A percentile compares a stretch with the other conserved stretches of the same genome.
Evolutionary conservation across 2,888 invertebrate genomes (phyloP).

Genomic region (Sialis fuliginosa): DNA sequence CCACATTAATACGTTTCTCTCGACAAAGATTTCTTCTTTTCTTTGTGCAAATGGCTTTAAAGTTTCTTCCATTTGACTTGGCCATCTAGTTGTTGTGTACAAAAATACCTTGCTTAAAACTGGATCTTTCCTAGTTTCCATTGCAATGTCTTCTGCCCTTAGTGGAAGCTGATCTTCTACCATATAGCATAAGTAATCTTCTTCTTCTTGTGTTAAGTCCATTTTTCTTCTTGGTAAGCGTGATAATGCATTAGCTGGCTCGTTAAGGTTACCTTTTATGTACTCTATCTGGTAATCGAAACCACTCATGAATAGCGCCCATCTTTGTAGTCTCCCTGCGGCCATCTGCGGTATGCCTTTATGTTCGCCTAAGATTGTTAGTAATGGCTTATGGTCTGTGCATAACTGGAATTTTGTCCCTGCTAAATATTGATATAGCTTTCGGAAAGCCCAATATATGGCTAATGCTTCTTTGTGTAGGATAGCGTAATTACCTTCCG

Average conservation of each 20-base stretch:
- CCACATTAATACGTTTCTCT: background rate
- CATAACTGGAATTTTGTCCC: no score
- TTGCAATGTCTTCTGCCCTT: background rate
- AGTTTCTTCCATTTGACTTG: background rate
- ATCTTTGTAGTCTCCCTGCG: constrained; percentile 7
- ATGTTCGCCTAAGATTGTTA: constrained; percentile 6
- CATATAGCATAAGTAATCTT: background rate
- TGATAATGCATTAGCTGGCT: background rate
- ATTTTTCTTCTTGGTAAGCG: background rate
- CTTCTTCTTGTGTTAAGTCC: background rate
- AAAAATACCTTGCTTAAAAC: background rate
- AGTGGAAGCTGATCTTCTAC: background rate
- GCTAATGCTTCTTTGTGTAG: background rate
- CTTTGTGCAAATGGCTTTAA: background rate
- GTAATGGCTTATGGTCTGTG: constrained; percentile 6
- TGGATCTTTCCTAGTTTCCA: background rate
- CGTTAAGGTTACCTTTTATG: background rate
- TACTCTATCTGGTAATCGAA: background rate
- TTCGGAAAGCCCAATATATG: constrained; percentile 9
- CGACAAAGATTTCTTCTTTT: background rate
- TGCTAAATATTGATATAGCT: constrained; percentile 4
- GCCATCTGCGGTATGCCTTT: constrained; percentile 8
- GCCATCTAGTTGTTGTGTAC: background rate
- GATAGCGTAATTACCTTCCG: background rate
- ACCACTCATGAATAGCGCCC: background rate